A percentile compares a stretch with the other conserved stretches of the same genome.
Conservation (phyloP, 2,113 vertebrate genomes). For the Trichomycterus rosablanca region DNA sequence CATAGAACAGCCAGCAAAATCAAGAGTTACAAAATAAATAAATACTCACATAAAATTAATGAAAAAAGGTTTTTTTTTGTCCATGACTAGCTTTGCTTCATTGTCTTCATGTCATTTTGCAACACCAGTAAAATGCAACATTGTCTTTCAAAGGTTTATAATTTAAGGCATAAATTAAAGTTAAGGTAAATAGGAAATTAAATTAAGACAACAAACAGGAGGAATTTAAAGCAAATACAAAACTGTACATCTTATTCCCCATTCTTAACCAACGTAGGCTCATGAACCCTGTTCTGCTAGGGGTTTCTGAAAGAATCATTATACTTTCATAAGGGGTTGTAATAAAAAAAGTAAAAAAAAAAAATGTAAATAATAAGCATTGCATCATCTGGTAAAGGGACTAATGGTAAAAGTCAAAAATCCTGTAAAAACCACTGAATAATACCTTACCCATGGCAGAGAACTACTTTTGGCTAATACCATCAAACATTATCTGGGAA, state of each 20-base stretch:
- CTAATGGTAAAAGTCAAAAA: slow-evolving; percentile 2
- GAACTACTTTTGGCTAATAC: slow-evolving; percentile 2
- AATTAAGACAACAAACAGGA: slow-evolving; percentile 61
- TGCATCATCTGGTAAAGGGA: neutral
- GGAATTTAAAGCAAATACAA: slow-evolving; percentile 42
- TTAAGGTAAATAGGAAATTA: slow-evolving; percentile 71
- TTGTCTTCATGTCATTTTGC: slow-evolving; percentile 52
- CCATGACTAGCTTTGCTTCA: slow-evolving; percentile 61
- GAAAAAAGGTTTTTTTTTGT: slow-evolving; percentile 71
- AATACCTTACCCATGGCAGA: neutral
- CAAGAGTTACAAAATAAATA: slow-evolving; percentile 62
- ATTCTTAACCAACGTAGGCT: slow-evolving; percentile 40
- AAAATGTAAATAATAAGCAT: neutral
- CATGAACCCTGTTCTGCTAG: slow-evolving; percentile 13
- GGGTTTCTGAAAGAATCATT: slow-evolving; percentile 10
- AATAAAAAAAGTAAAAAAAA: slow-evolving; percentile 22
- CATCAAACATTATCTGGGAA: slow-evolving; percentile 8
- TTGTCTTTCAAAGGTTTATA: slow-evolving; percentile 63
- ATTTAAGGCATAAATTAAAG: slow-evolving; percentile 78
- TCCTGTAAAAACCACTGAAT: slow-evolving; percentile 3
- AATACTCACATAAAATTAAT: slow-evolving; percentile 61
- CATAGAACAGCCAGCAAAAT: slow-evolving; percentile 20
- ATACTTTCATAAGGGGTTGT: slow-evolving; percentile 3
- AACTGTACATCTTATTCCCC: slow-evolving; percentile 33
- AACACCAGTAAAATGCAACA: slow-evolving; percentile 60